Evolutionary conservation across 2,888 invertebrate genomes (phyloP), one percentile per base, ranked within the genome.

Genomic region (Apamea anceps): DNA sequence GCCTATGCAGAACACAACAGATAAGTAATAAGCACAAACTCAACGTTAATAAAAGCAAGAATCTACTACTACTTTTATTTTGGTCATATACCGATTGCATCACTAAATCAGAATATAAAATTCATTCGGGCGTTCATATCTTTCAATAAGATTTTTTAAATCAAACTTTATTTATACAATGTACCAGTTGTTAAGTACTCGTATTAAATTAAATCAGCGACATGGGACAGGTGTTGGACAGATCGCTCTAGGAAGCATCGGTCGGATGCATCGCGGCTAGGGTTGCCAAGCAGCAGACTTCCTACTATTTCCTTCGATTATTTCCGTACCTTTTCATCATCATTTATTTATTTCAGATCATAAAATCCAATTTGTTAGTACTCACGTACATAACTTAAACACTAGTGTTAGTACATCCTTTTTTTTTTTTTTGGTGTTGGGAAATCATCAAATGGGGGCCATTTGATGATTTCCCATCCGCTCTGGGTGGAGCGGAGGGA

Each of bases 221-320:
- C 57, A 72, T 71, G 45, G 57, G 75, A 77, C 81, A 84, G 88
- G 81, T 82, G 72, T 65, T 65, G 63, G 32, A 81, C 84, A 72
- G 83, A 84, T 87, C 84, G 86, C 85, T 86, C 77, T 77, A 83
- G 82, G 79, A 85, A 85, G 75, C 70, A 80, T 62, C 85, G 86
- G 79, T 84, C 73, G 73, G 83, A 82, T 88, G 87, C 86, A 82
- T 76, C 73, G 28, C 15, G 8, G 18, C 6, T 75, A 85, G 86
- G 86, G 86, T 48, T 57, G 70, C 13, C 32, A 65, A 13, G n/a
- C 28, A 28, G 25, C 37, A 28, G 48, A 28, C 25, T 18, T 48
- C 1, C 32, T 2, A 32, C 32, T 32, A 32, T 32, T 32, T 32
- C 3, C 2, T 32, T 32, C 3, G 2, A 32, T 2, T 28, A 28